These are phyloP conservation scores for Amphibalanus amphitrite DNA, from an alignment of 1,140 invertebrate genomes.

Conservation along the genomic window DNA sequence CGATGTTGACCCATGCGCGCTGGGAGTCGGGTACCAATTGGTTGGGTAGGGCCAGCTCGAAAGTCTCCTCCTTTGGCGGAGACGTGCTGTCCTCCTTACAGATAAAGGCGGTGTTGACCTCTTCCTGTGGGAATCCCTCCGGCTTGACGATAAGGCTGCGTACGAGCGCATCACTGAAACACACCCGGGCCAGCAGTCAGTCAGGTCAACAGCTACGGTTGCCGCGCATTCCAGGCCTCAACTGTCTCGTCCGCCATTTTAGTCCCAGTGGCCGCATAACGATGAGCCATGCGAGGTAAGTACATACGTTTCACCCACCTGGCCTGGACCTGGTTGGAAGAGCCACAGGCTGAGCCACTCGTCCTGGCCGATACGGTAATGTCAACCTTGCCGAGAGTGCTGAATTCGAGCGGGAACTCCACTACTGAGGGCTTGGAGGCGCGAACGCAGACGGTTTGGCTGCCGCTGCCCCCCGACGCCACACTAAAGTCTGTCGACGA, in stretches of 20 bases:
- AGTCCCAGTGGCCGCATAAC: too few species aligned
- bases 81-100: constrained; percentile 22
- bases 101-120: constrained; percentile 36
- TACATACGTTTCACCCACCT: too few species aligned
- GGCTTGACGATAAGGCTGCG: constrained; percentile 39
- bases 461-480: neutral
- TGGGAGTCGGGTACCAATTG: constrained; percentile 35
- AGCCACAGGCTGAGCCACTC: constrained; percentile 18
- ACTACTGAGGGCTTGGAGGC: constrained; percentile 29
- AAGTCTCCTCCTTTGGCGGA: constrained; percentile 7
- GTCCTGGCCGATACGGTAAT: constrained; percentile 37
- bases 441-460: constrained; percentile 26
- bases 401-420: constrained; percentile 33
- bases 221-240: constrained; percentile 32
- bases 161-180: constrained; percentile 33
- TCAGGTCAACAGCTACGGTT: constrained; percentile 17
- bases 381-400: constrained; percentile 36
- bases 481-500: constrained; percentile 8
- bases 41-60: constrained; percentile 8
- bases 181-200: neutral
- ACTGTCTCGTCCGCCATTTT: too few species aligned
- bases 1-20: constrained; percentile 35
- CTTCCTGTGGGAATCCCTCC: constrained; percentile 39
- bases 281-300: too few species aligned
- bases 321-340: too few species aligned